Base-by-base conservation (phyloP, 2,113 vertebrate species). In the Corydoras sp. region DNA sequence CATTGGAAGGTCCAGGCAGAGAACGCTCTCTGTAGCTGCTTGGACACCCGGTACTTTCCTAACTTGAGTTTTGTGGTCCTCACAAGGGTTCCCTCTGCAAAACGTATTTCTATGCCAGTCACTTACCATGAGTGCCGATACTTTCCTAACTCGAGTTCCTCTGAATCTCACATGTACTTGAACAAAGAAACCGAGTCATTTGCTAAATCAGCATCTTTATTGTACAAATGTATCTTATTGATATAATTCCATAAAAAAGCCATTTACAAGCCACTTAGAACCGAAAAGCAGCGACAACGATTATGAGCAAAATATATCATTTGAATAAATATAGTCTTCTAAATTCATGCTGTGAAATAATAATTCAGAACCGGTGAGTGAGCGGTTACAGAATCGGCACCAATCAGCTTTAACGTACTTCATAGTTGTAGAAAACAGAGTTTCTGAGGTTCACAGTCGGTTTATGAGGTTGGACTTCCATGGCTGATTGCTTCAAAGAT, bases 301-400 rank as follows among this genome's bases (percentile, higher is more conserved):
- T 94, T 97, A 97, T 93, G 91, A 93, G 93, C 94, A 95, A 98
- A 98, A 98, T 98, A 97, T 97, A 97, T 93, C 82, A 95, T 98
- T 95, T 96, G 96, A 99, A 99, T 99, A 99, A 98, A 99, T 99
- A 99, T 92, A 90, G 55, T 87, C 80, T 86, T 24, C 18, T 24
- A 24, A 24, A 24, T 91, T 90, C 97, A 99, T 99, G 97, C 97
- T 98, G 96, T 96, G 97, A 99, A 98, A 98, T 43, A 94, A 98
- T 24, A 80, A 90, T 85, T 92, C 90, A 93, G 92, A 94, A 96
- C 98, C 95, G 94, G 95, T 91, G 94, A 93, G 90, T 92, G 92
- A 89, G 92, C 90, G 90, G 90, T 92, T 92, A 95, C 89, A 93
- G 95, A 92, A 92, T 95, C 91, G 93, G 94, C 93, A 92, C 86